Evolutionary conservation across 2,113 vertebrate species (phyloP).

Genomic region (Seriola aureovittata): DNA sequence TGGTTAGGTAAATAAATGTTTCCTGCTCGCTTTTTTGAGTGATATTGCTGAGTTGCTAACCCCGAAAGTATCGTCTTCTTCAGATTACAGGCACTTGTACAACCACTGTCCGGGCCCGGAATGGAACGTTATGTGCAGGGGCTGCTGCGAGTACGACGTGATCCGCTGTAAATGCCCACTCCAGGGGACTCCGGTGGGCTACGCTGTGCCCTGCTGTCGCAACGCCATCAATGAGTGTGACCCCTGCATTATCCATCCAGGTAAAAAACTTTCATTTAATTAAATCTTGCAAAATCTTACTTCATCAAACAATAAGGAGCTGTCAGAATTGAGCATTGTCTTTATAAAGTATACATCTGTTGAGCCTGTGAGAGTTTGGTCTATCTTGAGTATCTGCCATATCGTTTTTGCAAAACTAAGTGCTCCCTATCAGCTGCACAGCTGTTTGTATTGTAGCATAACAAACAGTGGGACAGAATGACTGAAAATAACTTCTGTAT

Average conservation of each 20-base stretch:
- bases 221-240: constrained; percentile 96
- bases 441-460: constrained; percentile 39
- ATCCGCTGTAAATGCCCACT: constrained; percentile 94
- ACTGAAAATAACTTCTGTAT: constrained; percentile 13
- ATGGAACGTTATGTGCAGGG: constrained; percentile 97
- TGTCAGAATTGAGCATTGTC: neutral
- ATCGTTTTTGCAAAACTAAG: constrained; percentile 14
- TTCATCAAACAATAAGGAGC: neutral
- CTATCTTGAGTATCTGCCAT: constrained; percentile 9
- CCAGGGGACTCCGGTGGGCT: constrained; percentile 91
- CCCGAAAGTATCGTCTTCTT: constrained; percentile 20
- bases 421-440: constrained; percentile 23
- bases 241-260: constrained; percentile 97
- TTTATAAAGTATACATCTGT: neutral
- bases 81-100: constrained; percentile 94
- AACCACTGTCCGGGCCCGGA: constrained; percentile 94
- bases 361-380: neutral
- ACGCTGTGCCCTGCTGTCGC: constrained; percentile 97
- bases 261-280: constrained; percentile 71
- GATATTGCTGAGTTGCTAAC: neutral
- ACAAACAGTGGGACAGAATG: constrained; percentile 2
- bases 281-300: neutral
- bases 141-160: constrained; percentile 96
- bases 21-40: neutral
- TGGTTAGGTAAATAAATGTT: neutral